Conservation (phyloP, 2,113 vertebrate genomes). For the Ibidorhyncha struthersii region DNA sequence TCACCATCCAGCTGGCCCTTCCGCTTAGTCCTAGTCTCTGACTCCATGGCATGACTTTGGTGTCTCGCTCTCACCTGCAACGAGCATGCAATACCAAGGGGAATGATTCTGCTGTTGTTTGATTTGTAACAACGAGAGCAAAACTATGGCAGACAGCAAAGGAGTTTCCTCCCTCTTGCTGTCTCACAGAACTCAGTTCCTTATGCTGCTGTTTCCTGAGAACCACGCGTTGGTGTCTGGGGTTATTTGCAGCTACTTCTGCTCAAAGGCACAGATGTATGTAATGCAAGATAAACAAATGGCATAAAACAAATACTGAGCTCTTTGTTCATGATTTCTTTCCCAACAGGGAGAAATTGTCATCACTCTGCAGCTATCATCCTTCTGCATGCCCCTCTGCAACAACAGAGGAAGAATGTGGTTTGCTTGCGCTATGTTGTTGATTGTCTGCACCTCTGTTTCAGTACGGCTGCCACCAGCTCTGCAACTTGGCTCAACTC, state of each 20-base stretch:
- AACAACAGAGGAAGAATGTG: not conserved
- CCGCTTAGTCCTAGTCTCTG: not conserved
- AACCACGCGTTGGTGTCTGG: not conserved
- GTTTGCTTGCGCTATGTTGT: not conserved
- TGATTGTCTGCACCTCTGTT: not conserved
- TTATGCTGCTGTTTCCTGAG: not conserved
- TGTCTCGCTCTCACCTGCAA: not conserved
- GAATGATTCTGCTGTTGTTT: not conserved
- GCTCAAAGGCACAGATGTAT: not conserved
- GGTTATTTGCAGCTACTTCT: conserved; percentile 40
- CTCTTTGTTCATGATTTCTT: not conserved
- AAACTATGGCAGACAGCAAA: not conserved
- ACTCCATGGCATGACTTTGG: not conserved
- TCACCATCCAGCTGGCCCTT: not conserved
- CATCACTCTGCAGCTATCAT: not conserved
- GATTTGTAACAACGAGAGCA: not conserved
- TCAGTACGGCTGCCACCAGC: not conserved
- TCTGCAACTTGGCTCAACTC: not conserved
- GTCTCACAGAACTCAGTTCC: conserved; percentile 5
- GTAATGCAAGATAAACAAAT: not conserved
- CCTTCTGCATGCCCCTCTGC: not conserved
- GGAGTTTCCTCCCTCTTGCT: not conserved
- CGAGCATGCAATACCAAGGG: accelerated
- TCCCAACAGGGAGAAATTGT: not conserved
- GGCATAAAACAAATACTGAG: not conserved